Conservation (phyloP, 2,113 vertebrate species). For the Pseudopipra pipra region DNA sequence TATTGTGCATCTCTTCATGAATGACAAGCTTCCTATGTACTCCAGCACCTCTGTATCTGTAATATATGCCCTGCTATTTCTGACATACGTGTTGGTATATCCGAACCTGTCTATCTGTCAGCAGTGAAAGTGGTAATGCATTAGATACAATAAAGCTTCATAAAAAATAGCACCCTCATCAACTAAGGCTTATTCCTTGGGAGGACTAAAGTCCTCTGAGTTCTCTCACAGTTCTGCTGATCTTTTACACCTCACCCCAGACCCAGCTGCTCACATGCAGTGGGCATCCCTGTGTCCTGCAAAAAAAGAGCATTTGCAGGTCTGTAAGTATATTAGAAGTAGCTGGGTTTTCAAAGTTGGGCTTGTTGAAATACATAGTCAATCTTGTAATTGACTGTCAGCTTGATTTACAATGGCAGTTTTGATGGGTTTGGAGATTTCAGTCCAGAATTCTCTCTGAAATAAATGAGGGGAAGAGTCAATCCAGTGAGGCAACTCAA, state of each 20-base stretch:
- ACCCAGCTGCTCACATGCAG: not conserved
- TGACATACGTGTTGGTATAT: not conserved
- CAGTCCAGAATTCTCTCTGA: conserved; percentile 25
- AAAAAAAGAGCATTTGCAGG: not conserved
- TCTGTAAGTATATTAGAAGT: conserved; percentile 7
- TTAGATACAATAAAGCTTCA: not conserved
- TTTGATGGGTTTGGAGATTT: conserved; percentile 56
- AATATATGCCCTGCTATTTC: not conserved
- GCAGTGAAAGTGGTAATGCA: not conserved
- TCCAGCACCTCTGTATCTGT: accelerated
- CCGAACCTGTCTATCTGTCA: not conserved
- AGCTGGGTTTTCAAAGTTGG: not conserved
- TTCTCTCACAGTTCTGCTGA: not conserved
- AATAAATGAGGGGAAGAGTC: conserved; percentile 53
- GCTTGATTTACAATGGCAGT: conserved; percentile 54
- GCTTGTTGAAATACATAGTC: conserved; percentile 19
- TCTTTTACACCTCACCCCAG: not conserved
- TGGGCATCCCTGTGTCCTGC: not conserved
- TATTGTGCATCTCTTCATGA: not conserved
- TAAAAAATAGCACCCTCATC: not conserved
- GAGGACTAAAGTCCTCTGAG: not conserved
- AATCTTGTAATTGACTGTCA: conserved; percentile 57
- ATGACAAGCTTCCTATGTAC: not conserved
- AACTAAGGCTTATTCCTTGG: not conserved
- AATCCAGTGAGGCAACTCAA: conserved; percentile 16